A percentile compares a stretch with the other conserved stretches of the same genome.
Evolutionary conservation across 1,140 invertebrate genomes (phyloP).

Genomic region (Megalopta genalis): DNA sequence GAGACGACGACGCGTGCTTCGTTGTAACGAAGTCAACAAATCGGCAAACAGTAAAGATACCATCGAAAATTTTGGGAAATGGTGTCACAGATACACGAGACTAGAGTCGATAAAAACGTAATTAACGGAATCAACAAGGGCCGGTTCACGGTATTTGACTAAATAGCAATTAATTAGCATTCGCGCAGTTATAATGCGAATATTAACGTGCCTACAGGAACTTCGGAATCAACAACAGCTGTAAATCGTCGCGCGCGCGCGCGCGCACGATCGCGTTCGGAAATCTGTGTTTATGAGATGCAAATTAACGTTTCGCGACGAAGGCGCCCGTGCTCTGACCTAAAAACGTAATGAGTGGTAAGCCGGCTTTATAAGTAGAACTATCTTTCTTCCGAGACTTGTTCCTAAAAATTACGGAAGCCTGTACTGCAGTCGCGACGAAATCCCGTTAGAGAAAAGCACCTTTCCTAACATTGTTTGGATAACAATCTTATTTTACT

Average conservation of each 20-base stretch:
- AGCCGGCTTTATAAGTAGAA: slow-evolving; percentile 36
- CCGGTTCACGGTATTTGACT: neutral
- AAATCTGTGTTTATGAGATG: slow-evolving; percentile 37
- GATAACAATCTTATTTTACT: neutral
- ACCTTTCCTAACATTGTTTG: neutral
- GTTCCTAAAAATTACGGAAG: slow-evolving; percentile 25
- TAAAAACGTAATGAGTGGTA: slow-evolving; percentile 43
- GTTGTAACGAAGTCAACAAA: too few species aligned
- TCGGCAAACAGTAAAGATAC: too few species aligned
- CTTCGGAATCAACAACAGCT: slow-evolving; percentile 11
- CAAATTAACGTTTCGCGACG: slow-evolving; percentile 30
- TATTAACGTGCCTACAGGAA: slow-evolving; percentile 5
- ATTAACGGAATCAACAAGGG: neutral
- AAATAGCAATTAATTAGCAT: neutral
- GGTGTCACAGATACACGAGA: too few species aligned
- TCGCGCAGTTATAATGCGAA: neutral
- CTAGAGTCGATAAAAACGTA: neutral
- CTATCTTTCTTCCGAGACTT: slow-evolving; percentile 30
- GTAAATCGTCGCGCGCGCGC: slow-evolving; percentile 13
- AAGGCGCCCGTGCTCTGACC: slow-evolving; percentile 9
- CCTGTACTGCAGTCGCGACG: neutral
- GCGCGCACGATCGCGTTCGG: slow-evolving; percentile 12
- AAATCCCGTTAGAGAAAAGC: neutral
- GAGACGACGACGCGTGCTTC: too few species aligned
- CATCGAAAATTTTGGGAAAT: too few species aligned